A percentile compares a stretch with the other conserved stretches of the same genome.
Evolutionary conservation across 2,888 invertebrate species (phyloP).

Genomic region (Bombylius discolor): DNA sequence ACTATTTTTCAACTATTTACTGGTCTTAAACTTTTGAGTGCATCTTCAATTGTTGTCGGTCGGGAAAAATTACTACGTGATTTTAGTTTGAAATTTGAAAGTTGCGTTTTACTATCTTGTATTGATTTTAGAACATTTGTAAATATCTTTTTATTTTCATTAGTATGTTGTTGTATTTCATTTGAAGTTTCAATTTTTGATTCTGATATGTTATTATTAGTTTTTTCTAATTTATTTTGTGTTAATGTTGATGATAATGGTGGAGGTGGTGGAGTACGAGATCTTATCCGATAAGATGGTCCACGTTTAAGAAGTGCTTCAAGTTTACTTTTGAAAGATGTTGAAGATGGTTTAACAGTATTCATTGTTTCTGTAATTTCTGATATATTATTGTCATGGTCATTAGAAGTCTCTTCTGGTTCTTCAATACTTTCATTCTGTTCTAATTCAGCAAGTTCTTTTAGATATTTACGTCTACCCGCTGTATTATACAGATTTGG

Average conservation of each 20-base stretch:
- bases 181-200: too few relatives aligned
- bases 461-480: slow-evolving; percentile 16
- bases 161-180: too few relatives aligned
- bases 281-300: slow-evolving; percentile 22
- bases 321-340: slow-evolving; percentile 28
- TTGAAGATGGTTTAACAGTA: not conserved
- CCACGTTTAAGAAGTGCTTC: slow-evolving; percentile 29
- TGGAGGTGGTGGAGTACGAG: not conserved
- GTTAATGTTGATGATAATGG: not conserved
- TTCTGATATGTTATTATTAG: too few relatives aligned
- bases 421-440: slow-evolving; percentile 1
- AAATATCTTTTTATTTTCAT: not conserved
- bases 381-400: slow-evolving; percentile 13
- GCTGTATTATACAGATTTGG: slow-evolving; percentile 29
- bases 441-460: slow-evolving; percentile 23
- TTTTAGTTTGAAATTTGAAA: too few relatives aligned
- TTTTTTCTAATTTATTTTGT: too few relatives aligned
- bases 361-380: not conserved
- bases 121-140: not conserved
- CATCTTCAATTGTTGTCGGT: slow-evolving; percentile 10
- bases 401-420: slow-evolving; percentile 5
- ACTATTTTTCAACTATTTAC: not conserved
- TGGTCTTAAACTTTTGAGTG: slow-evolving; percentile 4
- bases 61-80: not conserved
- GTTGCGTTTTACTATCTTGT: not conserved